Conservation (phyloP, 2,888 invertebrate genomes). For the Drosophila testacea region DNA sequence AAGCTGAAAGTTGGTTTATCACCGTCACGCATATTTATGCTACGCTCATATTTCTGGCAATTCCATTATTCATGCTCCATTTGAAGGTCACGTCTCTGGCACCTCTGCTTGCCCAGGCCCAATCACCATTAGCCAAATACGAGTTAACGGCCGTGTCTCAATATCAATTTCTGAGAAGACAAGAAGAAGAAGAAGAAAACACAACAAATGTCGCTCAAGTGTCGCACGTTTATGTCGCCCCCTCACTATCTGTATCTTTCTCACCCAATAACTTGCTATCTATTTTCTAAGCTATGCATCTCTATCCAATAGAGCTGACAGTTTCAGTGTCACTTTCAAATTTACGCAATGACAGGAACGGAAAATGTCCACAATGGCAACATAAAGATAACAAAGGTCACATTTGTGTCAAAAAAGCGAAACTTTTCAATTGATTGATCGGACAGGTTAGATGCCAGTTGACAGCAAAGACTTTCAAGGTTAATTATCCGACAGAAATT, state of each 20-base stretch:
- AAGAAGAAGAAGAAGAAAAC: conserved; percentile 8
- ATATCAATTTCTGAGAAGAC: conserved; percentile 35
- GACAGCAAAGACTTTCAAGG: conserved; percentile 60
- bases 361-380: conserved; percentile 62
- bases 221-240: conserved; percentile 38
- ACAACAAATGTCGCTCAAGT: conserved; percentile 61
- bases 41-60: conserved; percentile 44
- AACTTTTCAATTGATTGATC: conserved; percentile 77
- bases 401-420: conserved; percentile 56
- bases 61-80: conserved; percentile 60
- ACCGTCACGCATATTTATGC: conserved; percentile 38
- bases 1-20: conserved; percentile 25
- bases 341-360: conserved; percentile 58
- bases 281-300: conserved; percentile 45
- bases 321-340: conserved; percentile 65
- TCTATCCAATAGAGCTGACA: conserved; percentile 59
- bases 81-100: conserved; percentile 59
- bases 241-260: neutral
- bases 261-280: neutral
- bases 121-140: conserved; percentile 39
- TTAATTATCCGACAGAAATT: conserved; percentile 59
- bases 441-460: conserved; percentile 33
- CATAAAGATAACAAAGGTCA: conserved; percentile 64
- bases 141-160: conserved; percentile 52
- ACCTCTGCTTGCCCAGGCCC: conserved; percentile 30